Evolutionary conservation across 1,140 invertebrate genomes (phyloP).

Genomic region (Bombus picipes): DNA sequence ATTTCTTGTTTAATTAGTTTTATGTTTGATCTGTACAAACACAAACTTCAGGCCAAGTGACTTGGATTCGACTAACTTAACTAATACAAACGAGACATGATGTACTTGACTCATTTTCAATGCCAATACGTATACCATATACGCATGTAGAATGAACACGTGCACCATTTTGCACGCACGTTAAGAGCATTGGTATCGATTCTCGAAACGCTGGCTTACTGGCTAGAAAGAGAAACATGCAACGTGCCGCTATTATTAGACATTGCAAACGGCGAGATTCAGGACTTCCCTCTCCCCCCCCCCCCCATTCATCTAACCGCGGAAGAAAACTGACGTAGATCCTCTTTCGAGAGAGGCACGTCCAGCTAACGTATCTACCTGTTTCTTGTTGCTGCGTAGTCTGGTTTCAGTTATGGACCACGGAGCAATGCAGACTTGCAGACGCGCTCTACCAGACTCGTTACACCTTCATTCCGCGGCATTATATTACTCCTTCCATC

Average conservation of each 20-base stretch:
- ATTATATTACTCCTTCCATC: neutral
- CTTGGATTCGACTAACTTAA: neutral
- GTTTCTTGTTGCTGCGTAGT: constrained; percentile 20
- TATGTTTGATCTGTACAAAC: too few species aligned
- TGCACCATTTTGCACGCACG: neutral
- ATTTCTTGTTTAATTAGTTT: too few species aligned
- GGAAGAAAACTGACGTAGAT: constrained; percentile 28
- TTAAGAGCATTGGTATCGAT: neutral
- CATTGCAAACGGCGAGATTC: constrained; percentile 21
- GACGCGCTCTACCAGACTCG: neutral
- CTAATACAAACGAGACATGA: neutral
- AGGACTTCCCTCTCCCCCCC: neutral
- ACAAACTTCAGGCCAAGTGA: too few species aligned
- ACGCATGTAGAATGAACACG: neutral
- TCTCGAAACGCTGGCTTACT: neutral
- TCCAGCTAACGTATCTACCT: constrained; percentile 19
- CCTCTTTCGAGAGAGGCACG: constrained; percentile 6
- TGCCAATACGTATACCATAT: neutral
- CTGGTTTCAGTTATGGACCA: constrained; percentile 45
- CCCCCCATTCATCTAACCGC: constrained; percentile 18
- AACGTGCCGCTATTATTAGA: constrained; percentile 20
- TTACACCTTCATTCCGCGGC: neutral
- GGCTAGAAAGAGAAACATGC: neutral
- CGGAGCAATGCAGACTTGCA: neutral
- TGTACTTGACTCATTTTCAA: neutral